Conservation (phyloP, 2,797 vertebrate genomes). For the Phrynocephalus guinanensis region DNA sequence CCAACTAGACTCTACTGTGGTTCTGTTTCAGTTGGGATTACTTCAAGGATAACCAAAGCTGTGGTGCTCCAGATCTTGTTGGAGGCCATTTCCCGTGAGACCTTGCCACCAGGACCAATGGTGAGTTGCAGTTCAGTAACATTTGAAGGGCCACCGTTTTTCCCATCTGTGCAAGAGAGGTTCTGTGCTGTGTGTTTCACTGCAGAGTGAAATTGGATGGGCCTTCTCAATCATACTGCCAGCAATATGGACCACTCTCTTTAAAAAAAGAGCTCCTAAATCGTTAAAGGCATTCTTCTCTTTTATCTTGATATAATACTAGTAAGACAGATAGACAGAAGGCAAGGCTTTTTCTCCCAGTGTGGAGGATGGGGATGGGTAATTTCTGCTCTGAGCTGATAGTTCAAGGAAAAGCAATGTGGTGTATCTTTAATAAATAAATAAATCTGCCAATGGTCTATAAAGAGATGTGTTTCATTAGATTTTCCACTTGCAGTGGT, state of each 20-base stretch:
- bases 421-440: background rate
- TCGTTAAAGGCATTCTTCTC: too few relatives aligned
- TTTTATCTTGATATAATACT: background rate
- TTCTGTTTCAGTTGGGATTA: too few relatives aligned
- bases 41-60: too few relatives aligned
- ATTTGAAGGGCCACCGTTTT: background rate
- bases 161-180: background rate
- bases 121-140: background rate
- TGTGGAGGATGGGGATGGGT: background rate
- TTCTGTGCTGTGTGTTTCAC: background rate
- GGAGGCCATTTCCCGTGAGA: background rate
- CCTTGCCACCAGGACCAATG: background rate
- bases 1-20: too few relatives aligned
- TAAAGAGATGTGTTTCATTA: background rate
- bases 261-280: background rate
- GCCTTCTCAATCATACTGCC: background rate
- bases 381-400: background rate
- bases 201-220: background rate
- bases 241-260: background rate
- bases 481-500: background rate
- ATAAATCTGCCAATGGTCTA: background rate
- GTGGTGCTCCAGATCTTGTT: too few relatives aligned
- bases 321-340: background rate
- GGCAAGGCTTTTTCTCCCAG: background rate
- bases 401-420: background rate